A percentile compares a stretch with the other conserved stretches of the same genome.
Evolutionary conservation across 2,113 vertebrate genomes (phyloP).

Genomic region (Elaphurus davidianus): DNA sequence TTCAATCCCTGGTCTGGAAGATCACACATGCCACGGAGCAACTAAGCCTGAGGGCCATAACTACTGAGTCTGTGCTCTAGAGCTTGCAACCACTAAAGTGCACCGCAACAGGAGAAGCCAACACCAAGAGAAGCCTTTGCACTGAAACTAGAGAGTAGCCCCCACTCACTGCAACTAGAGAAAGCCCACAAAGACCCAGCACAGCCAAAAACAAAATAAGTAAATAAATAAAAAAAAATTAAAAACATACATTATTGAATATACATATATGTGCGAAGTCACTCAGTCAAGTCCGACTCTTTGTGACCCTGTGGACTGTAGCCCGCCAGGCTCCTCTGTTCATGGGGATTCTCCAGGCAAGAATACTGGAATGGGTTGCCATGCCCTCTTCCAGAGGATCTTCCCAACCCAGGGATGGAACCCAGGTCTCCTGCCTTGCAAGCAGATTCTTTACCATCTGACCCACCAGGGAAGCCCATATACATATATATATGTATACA

Average conservation of each 20-base stretch:
- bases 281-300: fast-evolving
- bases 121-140: background rate
- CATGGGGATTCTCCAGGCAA: background rate
- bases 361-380: background rate
- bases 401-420: background rate
- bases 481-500: background rate
- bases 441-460: background rate
- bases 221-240: background rate
- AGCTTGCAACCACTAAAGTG: background rate
- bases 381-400: background rate
- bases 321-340: background rate
- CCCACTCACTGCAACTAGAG: background rate
- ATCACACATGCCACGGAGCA: background rate
- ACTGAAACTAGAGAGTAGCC: background rate
- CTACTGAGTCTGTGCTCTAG: background rate
- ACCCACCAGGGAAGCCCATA: background rate
- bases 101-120: background rate
- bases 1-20: background rate
- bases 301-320: background rate
- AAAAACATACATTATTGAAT: background rate
- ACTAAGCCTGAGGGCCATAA: background rate
- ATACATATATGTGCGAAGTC: background rate
- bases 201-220: background rate
- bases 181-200: background rate
- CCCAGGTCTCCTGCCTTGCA: background rate